Evolutionary conservation across 2,113 vertebrate genomes (phyloP), one percentile per base, ranked within the genome.

Genomic region (Anguilla rostrata): DNA sequence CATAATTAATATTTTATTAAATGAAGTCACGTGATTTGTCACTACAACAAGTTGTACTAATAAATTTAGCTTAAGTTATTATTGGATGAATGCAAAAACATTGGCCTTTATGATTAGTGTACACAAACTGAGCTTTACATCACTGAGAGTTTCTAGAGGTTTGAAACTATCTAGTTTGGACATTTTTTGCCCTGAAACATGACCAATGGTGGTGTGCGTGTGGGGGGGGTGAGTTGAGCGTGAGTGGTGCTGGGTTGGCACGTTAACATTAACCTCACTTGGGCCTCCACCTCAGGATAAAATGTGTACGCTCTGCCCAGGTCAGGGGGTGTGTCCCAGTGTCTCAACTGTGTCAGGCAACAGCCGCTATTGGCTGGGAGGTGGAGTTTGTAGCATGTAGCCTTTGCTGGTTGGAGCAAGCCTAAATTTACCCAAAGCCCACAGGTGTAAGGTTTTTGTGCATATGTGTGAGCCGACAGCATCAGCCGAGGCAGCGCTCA

Each of bases 281-380:
- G 29, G 78, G 22, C 75, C 84, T 78, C 39, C 53, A 60, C 49
- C 53, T 75, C 66, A 60, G 84, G 84, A 57, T 57, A 39, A 7
- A 39, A 34, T 71, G 15, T 34, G 39, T 29, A 34, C 49, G 56
- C 79, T 85, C 75, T 78, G 60, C 66, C 34, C 39, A 46, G 40
- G 26, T 80, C 46, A 57, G 20, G 53, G 41, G 84, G 75, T 22
- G 29, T 71, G n/a, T 57, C 39, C 78, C 39, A 29, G 49, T 56
- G 15, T 29, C 18, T 53, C 26, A 71, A 46, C 84, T 83, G 20
- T 83, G 14, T 34, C 2, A 56, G 43, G 39, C 39, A 6, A 26
- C n/a, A 34, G 11, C 26, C 2, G 26, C 75, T 8, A 26, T 41
- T 81, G 80, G 41, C 20, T 41, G 41, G 80, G 41, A 8, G 80